Evolutionary conservation across 2,888 invertebrate species (phyloP).

Genomic region (Harpalus rubripes): DNA sequence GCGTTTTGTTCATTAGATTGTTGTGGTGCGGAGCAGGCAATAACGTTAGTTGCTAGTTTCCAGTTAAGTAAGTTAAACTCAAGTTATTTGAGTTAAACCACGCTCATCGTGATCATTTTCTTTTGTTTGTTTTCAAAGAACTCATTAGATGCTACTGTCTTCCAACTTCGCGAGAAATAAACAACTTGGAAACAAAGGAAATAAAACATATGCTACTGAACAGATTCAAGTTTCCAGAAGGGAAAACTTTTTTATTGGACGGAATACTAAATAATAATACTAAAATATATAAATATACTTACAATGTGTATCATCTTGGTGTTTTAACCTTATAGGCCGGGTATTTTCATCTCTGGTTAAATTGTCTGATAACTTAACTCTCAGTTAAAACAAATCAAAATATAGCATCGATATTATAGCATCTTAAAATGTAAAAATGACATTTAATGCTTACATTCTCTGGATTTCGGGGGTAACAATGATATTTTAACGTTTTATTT

Average conservation of each 20-base stretch:
- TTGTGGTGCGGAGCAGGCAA: background rate
- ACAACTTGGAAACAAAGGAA: background rate
- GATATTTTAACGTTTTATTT: too few relatives aligned
- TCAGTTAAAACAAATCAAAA: too few relatives aligned
- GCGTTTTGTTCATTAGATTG: background rate
- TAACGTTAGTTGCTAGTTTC: conserved; percentile 33
- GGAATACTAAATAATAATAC: too few relatives aligned
- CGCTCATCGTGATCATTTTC: conserved; percentile 33
- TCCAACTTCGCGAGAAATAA: background rate
- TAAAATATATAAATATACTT: too few relatives aligned
- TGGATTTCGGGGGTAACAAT: too few relatives aligned
- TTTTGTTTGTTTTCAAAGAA: conserved; percentile 11
- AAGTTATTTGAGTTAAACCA: conserved; percentile 46
- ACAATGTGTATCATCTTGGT: too few relatives aligned
- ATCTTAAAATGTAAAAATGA: too few relatives aligned
- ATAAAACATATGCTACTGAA: background rate
- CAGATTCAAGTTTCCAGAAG: background rate
- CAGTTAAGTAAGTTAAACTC: conserved; percentile 35
- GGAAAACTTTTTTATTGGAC: background rate
- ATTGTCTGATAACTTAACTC: too few relatives aligned
- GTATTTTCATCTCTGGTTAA: too few relatives aligned
- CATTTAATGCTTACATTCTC: too few relatives aligned
- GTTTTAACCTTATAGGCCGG: too few relatives aligned
- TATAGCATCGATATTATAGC: too few relatives aligned
- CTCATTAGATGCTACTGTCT: conserved; percentile 16